phyloP scores from a whole-genome alignment of 2,888 invertebrate genomes.

The Drosophila suboccidentalis region DNA sequence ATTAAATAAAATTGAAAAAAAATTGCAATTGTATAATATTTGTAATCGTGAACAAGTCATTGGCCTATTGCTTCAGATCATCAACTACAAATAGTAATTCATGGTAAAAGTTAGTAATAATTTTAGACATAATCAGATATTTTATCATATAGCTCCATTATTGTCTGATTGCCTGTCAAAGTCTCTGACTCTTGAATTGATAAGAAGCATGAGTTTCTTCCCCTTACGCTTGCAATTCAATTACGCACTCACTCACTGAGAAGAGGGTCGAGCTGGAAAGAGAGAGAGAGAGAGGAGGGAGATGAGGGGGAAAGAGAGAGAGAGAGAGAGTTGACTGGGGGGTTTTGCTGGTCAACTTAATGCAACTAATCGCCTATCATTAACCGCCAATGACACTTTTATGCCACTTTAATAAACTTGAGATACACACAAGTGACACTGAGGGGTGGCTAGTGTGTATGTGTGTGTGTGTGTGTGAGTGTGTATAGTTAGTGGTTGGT shows the following conservation, averaged over 20 bases:
- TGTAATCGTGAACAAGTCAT: too few species aligned
- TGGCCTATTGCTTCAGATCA: background rate
- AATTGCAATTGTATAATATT: too few species aligned
- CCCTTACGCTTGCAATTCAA: conserved; percentile 38
- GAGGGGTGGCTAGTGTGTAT: conserved; percentile 3
- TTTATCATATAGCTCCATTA: background rate
- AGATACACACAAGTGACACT: conserved; percentile 55
- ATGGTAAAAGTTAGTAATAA: background rate
- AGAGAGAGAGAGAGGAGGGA: background rate
- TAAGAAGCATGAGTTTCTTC: conserved; percentile 8
- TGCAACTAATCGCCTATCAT: conserved; percentile 74
- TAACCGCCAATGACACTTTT: conserved; percentile 81
- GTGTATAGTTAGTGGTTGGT: conserved; percentile 17
- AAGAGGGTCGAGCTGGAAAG: background rate
- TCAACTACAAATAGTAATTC: background rate
- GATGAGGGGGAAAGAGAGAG: background rate
- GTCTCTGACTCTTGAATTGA: conserved; percentile 27
- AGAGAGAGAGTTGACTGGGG: background rate
- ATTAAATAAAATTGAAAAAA: too few species aligned
- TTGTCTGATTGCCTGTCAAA: conserved; percentile 28
- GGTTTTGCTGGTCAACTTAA: conserved; percentile 55
- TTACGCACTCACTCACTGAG: conserved; percentile 48
- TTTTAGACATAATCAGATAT: background rate
- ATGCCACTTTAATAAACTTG: conserved; percentile 82
- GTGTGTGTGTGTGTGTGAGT: background rate